A percentile compares a stretch with the other conserved stretches of the same genome.
These are phyloP conservation scores for Gymnoscopelus braueri DNA, from an alignment of 2,797 vertebrate species.

Conservation along the genomic window DNA sequence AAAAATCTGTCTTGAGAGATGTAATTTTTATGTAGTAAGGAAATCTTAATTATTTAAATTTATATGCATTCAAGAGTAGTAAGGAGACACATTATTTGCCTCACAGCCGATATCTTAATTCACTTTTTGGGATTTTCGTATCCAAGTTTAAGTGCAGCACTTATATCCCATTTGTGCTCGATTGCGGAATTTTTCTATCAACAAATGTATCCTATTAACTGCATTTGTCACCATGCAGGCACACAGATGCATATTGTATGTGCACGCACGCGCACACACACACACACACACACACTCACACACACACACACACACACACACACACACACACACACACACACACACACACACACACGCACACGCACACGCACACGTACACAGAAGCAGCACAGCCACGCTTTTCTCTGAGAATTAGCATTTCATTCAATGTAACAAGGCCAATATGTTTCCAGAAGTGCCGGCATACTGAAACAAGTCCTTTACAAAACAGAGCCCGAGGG, in stretches of 20 bases:
- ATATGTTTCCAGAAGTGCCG: slow-evolving; percentile 85
- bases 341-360: neutral
- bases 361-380: slow-evolving; percentile 55
- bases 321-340: slow-evolving; percentile 59
- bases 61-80: slow-evolving; percentile 4
- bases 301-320: slow-evolving; percentile 56
- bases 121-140: neutral
- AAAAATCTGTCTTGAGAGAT: too few relatives aligned
- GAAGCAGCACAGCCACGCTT: slow-evolving; percentile 51
- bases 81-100: neutral
- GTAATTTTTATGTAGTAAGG: slow-evolving; percentile 4
- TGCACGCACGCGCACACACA: slow-evolving; percentile 46
- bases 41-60: slow-evolving; percentile 31
- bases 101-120: neutral
- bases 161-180: slow-evolving; percentile 10
- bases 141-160: neutral
- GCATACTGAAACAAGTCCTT: slow-evolving; percentile 84
- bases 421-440: slow-evolving; percentile 83
- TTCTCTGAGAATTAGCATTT: slow-evolving; percentile 82
- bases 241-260: slow-evolving; percentile 38
- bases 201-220: slow-evolving; percentile 32
- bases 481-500: slow-evolving; percentile 82
- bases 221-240: slow-evolving; percentile 23
- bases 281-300: neutral
- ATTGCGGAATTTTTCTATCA: slow-evolving; percentile 12